These are phyloP conservation scores for Drosophila lacicola DNA, from an alignment of 2,888 invertebrate genomes.

Conservation along the genomic window DNA sequence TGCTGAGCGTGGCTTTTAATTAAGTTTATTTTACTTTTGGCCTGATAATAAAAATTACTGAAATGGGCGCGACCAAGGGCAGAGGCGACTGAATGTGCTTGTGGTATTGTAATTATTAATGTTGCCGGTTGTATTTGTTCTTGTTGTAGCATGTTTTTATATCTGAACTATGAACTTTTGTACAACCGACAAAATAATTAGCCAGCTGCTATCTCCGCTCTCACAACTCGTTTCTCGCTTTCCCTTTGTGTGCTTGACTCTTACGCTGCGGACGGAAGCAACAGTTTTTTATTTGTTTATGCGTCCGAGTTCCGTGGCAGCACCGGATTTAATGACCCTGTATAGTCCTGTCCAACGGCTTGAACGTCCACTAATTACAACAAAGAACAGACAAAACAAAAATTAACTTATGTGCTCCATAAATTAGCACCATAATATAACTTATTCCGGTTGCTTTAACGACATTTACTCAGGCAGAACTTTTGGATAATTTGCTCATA, in stretches of 20 bases:
- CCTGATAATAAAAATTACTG: conserved; percentile 72
- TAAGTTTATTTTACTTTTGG: conserved; percentile 72
- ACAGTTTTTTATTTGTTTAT: conserved; percentile 76
- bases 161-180: conserved; percentile 78
- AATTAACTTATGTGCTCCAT: conserved; percentile 79
- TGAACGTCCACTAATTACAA: conserved; percentile 75
- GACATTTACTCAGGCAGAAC: conserved; percentile 31
- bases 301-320: conserved; percentile 46
- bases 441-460: conserved; percentile 50
- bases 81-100: conserved; percentile 27
- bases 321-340: conserved; percentile 68
- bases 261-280: conserved; percentile 66
- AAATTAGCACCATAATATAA: conserved; percentile 69
- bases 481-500: conserved; percentile 38
- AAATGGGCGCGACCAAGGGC: conserved; percentile 32
- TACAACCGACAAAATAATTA: conserved; percentile 79
- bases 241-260: conserved; percentile 14
- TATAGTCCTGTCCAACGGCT: conserved; percentile 70
- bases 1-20: conserved; percentile 64
- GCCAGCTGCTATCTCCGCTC: conserved; percentile 41
- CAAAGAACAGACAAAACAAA: conserved; percentile 68
- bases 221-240: neutral
- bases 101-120: conserved; percentile 55
- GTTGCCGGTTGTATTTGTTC: conserved; percentile 20
- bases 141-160: conserved; percentile 35